Evolutionary conservation across 2,113 vertebrate genomes (phyloP), one percentile per base, ranked within the genome.

Genomic region (Neogobius melanostomus): DNA sequence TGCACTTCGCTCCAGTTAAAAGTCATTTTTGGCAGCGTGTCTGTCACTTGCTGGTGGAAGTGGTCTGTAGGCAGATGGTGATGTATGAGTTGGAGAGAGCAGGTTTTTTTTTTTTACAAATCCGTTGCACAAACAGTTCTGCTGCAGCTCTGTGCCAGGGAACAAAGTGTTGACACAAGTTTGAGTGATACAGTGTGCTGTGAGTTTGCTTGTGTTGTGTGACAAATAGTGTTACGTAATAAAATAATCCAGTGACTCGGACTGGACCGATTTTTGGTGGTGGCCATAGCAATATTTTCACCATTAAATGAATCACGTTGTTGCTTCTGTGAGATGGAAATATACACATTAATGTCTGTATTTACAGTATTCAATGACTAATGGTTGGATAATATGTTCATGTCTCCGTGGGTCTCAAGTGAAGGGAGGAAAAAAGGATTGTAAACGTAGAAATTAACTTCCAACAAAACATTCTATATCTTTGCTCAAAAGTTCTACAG

Each of bases 1-100:
- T 69, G 67, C 50, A 36, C 62, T 21, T 71, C 75, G 77, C 85
- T 85, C 74, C 68, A 73, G 14, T 64, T 56, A 72, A 79, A 51
- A 59, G 54, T 79, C 69, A 68, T 60, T 81, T 71, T 69, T 76
- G 59, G 66, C 68, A 64, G 46, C 1, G 11, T 59, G 65, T 81
- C 54, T 53, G 63, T 68, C 43, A 74, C 44, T 50, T 15, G 54
- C 11, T 53, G 64, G 59, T 61, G 56, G 46, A 66, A 76, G 72
- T 54, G 60, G 50, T 44, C 48, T 63, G 60, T 46, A 69, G 74
- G 62, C 62, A 81, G 77, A 81, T 84, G 68, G 68, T 43, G 49
- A 68, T 68, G 43, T 63, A 63, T 64, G 66, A 75, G 67, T 54
- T 11, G 43, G 6, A 7, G 46, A 60, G 48, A 15, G 44, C 46